These are phyloP conservation scores for Parnassius apollo DNA, from an alignment of 2,888 invertebrate species.

Conservation along the genomic window DNA sequence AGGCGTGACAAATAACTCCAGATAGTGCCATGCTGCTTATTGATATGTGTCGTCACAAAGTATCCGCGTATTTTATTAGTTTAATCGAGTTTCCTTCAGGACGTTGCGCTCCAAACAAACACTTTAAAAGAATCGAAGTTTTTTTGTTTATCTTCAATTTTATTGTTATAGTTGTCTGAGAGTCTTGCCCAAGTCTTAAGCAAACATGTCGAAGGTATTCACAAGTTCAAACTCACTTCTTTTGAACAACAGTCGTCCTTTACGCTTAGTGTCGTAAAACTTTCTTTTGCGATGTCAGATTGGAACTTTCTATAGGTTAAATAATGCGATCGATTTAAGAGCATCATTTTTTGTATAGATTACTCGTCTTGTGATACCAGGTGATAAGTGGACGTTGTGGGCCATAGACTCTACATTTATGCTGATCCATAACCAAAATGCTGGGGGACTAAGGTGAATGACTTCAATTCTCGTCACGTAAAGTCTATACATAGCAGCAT, in stretches of 20 bases:
- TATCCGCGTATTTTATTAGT: conserved; percentile 11
- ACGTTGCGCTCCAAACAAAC: conserved; percentile 21
- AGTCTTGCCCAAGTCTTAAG: conserved; percentile 19
- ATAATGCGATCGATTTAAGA: conserved; percentile 22
- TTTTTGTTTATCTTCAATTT: conserved; percentile 22
- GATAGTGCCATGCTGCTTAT: too few species aligned
- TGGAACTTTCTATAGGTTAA: conserved; percentile 19
- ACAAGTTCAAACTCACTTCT: conserved; percentile 24
- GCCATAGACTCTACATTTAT: too few species aligned
- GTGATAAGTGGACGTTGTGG: too few species aligned
- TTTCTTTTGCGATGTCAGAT: conserved; percentile 17
- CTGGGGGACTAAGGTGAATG: too few species aligned
- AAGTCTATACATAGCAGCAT: too few species aligned
- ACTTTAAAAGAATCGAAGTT: conserved; percentile 26
- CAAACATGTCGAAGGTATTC: conserved; percentile 24
- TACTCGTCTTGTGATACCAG: too few species aligned
- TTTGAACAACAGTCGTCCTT: conserved; percentile 25
- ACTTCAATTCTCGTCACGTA: too few species aligned
- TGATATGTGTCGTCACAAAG: neutral
- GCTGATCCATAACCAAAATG: too few species aligned
- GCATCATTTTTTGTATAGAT: conserved; percentile 4
- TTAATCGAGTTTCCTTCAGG: neutral
- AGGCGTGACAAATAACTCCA: too few species aligned
- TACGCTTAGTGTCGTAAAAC: conserved; percentile 22
- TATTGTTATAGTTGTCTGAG: conserved; percentile 26